A percentile compares a stretch with the other conserved stretches of the same genome.
Evolutionary conservation across 2,888 invertebrate genomes (phyloP).

Genomic region (Tryphoninae sp.): DNA sequence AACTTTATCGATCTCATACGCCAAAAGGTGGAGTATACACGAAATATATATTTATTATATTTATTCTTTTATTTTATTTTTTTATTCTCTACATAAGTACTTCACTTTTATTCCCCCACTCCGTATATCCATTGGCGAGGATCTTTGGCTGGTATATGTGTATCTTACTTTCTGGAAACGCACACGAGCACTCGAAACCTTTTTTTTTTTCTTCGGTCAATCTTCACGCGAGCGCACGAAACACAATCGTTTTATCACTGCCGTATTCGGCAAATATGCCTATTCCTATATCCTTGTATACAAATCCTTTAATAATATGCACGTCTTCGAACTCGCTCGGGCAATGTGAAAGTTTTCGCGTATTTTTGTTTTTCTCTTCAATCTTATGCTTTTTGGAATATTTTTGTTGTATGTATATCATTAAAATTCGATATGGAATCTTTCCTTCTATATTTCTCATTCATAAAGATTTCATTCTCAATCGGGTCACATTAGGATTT

Average conservation of each 20-base stretch:
- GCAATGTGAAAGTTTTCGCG: conserved; percentile 15
- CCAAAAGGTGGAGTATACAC: conserved; percentile 37
- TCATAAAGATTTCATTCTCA: too few relatives aligned
- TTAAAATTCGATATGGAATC: neutral
- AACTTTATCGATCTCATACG: conserved; percentile 5
- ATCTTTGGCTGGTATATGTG: conserved; percentile 43
- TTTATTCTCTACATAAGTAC: neutral
- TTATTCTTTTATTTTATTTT: conserved; percentile 6
- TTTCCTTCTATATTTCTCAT: too few relatives aligned
- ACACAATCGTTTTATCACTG: conserved; percentile 24
- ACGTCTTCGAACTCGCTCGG: neutral
- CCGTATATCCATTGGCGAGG: conserved; percentile 15
- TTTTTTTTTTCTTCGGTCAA: conserved; percentile 19
- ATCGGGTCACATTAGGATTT: too few relatives aligned
- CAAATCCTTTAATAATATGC: conserved; percentile 13
- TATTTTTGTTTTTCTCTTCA: neutral
- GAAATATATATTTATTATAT: neutral
- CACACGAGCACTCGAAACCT: conserved; percentile 48
- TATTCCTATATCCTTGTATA: neutral
- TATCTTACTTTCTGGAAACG: conserved; percentile 52
- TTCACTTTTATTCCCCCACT: conserved; percentile 24
- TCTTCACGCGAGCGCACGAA: conserved; percentile 36
- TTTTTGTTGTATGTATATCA: neutral
- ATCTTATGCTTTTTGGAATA: neutral
- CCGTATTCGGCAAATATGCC: conserved; percentile 6